Base-by-base conservation (phyloP, 2,888 invertebrate species). In the Patella depressa region DNA sequence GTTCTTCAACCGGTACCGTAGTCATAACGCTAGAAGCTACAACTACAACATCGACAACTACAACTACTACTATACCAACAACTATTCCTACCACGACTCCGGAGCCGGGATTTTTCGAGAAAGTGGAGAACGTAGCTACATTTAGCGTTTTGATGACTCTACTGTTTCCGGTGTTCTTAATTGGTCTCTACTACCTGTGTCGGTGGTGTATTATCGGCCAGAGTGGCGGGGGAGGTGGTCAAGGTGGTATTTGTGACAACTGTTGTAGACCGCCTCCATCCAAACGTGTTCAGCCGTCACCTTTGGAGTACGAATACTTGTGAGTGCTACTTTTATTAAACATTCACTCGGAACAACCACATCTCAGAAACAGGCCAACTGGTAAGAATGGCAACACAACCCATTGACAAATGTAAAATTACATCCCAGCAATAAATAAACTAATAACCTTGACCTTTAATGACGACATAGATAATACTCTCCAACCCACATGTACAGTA, bases 401-500 rank as follows among this genome's bases (percentile, higher is more conserved):
- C n/a, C n/a, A n/a, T n/a, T n/a, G n/a, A n/a, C n/a, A n/a, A n/a
- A n/a, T n/a, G n/a, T n/a, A n/a, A n/a, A n/a, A n/a, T n/a, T n/a
- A n/a, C n/a, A n/a, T n/a, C n/a, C n/a, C n/a, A n/a, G n/a, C n/a
- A n/a, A n/a, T n/a, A n/a, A n/a, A n/a, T n/a, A n/a, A n/a, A 19
- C 11, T 76, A 57, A 59, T 55, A 7, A 57, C 45, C 7, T 17
- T 76, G n/a, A 72, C 55, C n/a, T 17, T 54, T 19, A 76, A 9
- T 24, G 76, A 76, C 59, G 57, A 57, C 45, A 24, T 72, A 29
- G 29, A 34, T n/a, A 53, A n/a, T n/a, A 24, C 65, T 3, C 34
- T 57, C 5, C n/a, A 34, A 14, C 76, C 76, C 29, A 53, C 57
- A 12, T 54, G 71, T 34, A 72, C 53, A 19, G 71, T 76, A 2